Conservation (phyloP, 2,797 vertebrate genomes). For the Chrysolophus pictus region DNA sequence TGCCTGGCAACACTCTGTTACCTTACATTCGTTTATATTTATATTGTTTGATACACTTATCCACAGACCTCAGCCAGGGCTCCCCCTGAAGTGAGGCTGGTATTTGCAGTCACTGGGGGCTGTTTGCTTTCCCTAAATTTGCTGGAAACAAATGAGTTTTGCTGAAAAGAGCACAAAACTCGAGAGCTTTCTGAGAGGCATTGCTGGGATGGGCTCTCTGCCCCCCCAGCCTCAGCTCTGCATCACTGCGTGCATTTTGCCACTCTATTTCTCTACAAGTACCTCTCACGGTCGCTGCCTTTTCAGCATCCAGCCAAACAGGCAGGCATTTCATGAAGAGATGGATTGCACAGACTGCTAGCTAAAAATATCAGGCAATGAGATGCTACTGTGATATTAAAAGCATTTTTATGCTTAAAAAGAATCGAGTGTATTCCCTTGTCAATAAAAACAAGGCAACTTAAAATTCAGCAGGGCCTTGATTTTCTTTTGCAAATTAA, state of each 20-base stretch:
- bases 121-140: neutral
- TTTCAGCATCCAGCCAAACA: slow-evolving; percentile 3
- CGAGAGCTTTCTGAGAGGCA: neutral
- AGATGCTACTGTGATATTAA: slow-evolving; percentile 23
- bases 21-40: neutral
- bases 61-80: neutral
- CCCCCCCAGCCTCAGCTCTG: neutral
- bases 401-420: slow-evolving; percentile 40
- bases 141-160: neutral
- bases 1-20: neutral
- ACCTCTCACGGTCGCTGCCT: neutral
- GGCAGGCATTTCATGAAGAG: neutral
- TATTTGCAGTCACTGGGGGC: neutral
- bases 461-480: slow-evolving; percentile 19
- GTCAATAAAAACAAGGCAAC: slow-evolving; percentile 23
- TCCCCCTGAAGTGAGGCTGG: neutral
- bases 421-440: slow-evolving; percentile 12
- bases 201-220: neutral
- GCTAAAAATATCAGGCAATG: slow-evolving; percentile 40
- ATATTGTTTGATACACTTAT: neutral
- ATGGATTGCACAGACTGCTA: neutral
- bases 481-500: slow-evolving; percentile 44
- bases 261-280: neutral
- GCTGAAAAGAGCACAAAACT: neutral
- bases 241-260: rapidly evolving